Evolutionary conservation across 2,113 vertebrate genomes (phyloP).

Genomic region (Tachysurus vachellii): DNA sequence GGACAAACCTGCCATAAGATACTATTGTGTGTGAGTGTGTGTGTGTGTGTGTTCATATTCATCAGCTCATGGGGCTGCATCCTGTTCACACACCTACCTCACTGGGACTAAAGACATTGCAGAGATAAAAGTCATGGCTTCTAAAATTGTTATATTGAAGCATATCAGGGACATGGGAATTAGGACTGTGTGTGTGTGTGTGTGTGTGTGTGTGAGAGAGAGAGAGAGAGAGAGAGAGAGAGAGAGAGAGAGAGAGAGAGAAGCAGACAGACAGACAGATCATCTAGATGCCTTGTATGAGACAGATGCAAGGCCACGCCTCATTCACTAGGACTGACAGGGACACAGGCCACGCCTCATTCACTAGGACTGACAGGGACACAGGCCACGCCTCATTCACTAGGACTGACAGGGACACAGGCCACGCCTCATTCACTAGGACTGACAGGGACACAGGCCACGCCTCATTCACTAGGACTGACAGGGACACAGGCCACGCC

Average conservation of each 20-base stretch:
- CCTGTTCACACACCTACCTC: constrained; percentile 5
- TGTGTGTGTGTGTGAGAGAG: background rate
- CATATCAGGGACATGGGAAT: background rate
- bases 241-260: background rate
- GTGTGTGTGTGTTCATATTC: background rate
- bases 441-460: background rate
- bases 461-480: background rate
- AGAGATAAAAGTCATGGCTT: background rate
- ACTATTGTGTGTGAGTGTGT: background rate
- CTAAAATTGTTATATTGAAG: constrained; percentile 2
- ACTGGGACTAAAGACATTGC: background rate
- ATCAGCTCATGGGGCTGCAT: background rate
- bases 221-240: constrained; percentile 1
- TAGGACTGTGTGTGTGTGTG: background rate
- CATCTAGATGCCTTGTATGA: background rate
- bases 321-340: background rate
- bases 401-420: background rate
- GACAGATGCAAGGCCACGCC: background rate
- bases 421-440: background rate
- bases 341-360: background rate
- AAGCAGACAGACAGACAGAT: background rate
- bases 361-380: background rate
- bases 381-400: background rate
- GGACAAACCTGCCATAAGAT: background rate
- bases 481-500: background rate